A percentile compares a stretch with the other conserved stretches of the same genome.
These are phyloP conservation scores for Gastrophysa polygoni DNA, from an alignment of 2,888 invertebrate genomes.

Conservation along the genomic window DNA sequence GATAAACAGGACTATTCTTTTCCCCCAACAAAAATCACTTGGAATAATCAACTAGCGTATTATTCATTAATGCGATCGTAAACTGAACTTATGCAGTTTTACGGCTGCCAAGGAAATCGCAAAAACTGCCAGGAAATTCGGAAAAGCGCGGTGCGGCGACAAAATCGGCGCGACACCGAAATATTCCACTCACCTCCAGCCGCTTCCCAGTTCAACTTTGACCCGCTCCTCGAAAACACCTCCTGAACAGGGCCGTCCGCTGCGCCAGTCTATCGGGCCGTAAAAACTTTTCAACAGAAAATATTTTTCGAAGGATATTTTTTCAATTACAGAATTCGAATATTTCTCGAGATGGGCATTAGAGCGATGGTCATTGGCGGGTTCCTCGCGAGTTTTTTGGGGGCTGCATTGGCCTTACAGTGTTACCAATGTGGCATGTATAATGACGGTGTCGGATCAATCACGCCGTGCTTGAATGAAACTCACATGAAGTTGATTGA, in stretches of 20 bases:
- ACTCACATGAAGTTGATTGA: constrained; percentile 74
- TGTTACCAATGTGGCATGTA: constrained; percentile 85
- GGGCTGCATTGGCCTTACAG: constrained; percentile 60
- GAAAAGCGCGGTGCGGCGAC: constrained; percentile 1
- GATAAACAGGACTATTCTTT: no score
- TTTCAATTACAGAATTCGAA: no score
- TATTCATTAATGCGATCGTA: not conserved
- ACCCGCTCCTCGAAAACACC: constrained; percentile 44
- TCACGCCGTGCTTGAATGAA: constrained; percentile 82
- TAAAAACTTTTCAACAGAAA: constrained; percentile 3
- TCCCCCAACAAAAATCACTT: no score
- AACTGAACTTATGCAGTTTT: not conserved
- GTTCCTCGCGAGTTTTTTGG: constrained; percentile 36
- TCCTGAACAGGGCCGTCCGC: constrained; percentile 19
- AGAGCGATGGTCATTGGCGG: constrained; percentile 28
- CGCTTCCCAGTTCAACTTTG: constrained; percentile 44
- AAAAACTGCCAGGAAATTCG: constrained; percentile 9
- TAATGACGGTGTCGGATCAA: constrained; percentile 84
- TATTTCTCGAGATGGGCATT: constrained; percentile 31
- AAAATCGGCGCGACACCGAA: not conserved
- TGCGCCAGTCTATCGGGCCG: constrained; percentile 7
- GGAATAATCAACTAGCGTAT: not conserved
- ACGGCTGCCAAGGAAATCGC: not conserved
- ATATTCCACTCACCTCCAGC: constrained; percentile 2
- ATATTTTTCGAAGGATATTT: constrained; percentile 1